These are phyloP conservation scores for Mixornis gularis DNA, from an alignment of 2,113 vertebrate species.

Conservation along the genomic window DNA sequence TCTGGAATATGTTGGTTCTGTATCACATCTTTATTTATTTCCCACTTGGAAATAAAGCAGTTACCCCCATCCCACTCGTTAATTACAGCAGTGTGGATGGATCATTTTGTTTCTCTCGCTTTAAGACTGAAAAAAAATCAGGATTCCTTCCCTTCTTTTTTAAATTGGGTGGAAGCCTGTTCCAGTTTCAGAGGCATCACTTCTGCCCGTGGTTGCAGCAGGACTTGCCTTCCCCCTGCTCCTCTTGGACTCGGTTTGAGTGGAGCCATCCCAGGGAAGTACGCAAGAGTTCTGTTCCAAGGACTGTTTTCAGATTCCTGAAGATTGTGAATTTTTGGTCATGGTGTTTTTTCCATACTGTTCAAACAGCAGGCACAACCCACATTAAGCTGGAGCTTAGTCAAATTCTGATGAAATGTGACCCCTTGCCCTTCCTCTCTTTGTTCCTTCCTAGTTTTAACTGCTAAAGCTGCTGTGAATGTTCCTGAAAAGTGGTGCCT, in stretches of 20 bases:
- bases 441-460: conserved; percentile 68
- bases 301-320: background rate
- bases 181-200: background rate
- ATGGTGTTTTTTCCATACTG: background rate
- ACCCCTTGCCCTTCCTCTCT: conserved; percentile 70
- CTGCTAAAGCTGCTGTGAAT: conserved; percentile 36
- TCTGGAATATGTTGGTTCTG: background rate
- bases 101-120: background rate
- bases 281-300: background rate
- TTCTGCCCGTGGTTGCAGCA: background rate
- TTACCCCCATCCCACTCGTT: background rate
- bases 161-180: background rate
- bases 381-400: conserved; percentile 7
- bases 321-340: background rate
- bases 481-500: conserved; percentile 68
- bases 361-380: conserved; percentile 31
- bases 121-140: background rate
- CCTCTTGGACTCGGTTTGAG: fast-evolving
- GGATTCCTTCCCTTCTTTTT: background rate
- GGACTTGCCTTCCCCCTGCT: background rate
- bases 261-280: background rate
- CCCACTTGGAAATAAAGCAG: background rate
- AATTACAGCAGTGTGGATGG: background rate
- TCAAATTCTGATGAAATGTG: conserved; percentile 49
- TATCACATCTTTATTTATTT: background rate